phyloP scores from a whole-genome alignment of 1,140 invertebrate species.

The Bombus polaris region DNA sequence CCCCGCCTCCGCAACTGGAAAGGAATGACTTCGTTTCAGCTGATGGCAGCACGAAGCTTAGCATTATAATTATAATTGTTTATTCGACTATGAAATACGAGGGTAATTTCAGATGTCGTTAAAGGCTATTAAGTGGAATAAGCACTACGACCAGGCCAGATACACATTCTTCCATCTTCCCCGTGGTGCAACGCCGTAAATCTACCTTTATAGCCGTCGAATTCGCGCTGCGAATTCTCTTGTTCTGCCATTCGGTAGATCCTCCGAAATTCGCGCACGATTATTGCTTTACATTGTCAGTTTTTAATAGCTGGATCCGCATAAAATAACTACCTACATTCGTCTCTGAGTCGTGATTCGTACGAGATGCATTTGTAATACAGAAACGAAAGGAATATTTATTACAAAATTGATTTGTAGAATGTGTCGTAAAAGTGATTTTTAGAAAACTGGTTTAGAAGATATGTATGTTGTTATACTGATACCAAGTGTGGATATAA shows the following conservation, averaged over 20 bases:
- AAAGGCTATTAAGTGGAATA: constrained; percentile 62
- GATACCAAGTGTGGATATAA: no score
- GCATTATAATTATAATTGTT: constrained; percentile 52
- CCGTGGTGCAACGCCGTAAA: constrained; percentile 48
- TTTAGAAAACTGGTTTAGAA: no score
- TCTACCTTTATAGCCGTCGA: constrained; percentile 60
- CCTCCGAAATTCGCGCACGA: constrained; percentile 2
- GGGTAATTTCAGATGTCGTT: constrained; percentile 61
- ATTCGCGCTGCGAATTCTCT: constrained; percentile 33
- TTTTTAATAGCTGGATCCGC: neutral
- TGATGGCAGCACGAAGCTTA: neutral
- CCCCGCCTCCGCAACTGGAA: neutral
- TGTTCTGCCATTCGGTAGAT: neutral
- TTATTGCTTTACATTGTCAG: neutral
- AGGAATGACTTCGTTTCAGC: constrained; percentile 11
- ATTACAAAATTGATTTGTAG: no score
- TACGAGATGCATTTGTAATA: no score
- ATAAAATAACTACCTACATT: neutral
- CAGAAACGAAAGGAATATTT: no score
- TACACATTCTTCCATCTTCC: constrained; percentile 47
- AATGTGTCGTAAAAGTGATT: no score
- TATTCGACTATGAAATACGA: constrained; percentile 59
- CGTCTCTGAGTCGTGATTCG: no score
- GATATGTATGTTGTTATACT: no score
- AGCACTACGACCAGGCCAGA: constrained; percentile 33